Base-by-base conservation (phyloP, 2,797 vertebrate species). In the Aphelocoma californica region DNA sequence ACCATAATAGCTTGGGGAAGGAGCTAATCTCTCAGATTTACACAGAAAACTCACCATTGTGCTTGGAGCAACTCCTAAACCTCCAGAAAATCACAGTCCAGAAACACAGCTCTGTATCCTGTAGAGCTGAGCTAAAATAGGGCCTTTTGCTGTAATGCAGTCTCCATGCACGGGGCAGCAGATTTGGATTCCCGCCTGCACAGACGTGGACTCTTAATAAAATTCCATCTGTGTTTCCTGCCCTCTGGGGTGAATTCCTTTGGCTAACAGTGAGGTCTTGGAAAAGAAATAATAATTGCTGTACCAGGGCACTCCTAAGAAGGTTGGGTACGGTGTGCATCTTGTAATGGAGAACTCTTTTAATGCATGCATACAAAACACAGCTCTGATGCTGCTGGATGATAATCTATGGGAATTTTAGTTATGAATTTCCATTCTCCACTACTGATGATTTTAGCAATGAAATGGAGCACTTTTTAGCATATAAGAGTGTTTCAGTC, bases 141-240 rank as follows among this genome's bases (percentile, higher is more conserved):
- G 31, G 32, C 48, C 62, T 86, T 92, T 58, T 14, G 2, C 64
- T 73, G 62, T 64, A 79, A 64, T 1, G 1, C 77, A 31, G 57
- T 88, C 58, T 83, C 72, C 36, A 77, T 84, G 70, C 58, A 64
- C 0, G 0, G 90, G 90, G 42, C 89, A 92, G 61, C 75, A 91
- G 61, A 45, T 92, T 88, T 95, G 92, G 89, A 94, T 88, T 86
- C 60, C 60, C 0, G 13, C 86, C 92, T 90, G 74, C 64, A 71
- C n/a, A 75, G 85, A 86, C 73, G 70, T 77, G 91, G 80, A 81
- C 73, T 86, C 89, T 66, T 88, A 80, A 86, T 71, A 84, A 91
- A 95, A 88, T 93, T 90, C 91, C 89, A 88, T 96, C 91, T 95
- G 87, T 90, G 73, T 95, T 96, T 96, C 95, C 87, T 92, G 91